Evolutionary conservation across 1,140 invertebrate species (phyloP), one percentile per base, ranked within the genome.

Genomic region (Drosophila yakuba): DNA sequence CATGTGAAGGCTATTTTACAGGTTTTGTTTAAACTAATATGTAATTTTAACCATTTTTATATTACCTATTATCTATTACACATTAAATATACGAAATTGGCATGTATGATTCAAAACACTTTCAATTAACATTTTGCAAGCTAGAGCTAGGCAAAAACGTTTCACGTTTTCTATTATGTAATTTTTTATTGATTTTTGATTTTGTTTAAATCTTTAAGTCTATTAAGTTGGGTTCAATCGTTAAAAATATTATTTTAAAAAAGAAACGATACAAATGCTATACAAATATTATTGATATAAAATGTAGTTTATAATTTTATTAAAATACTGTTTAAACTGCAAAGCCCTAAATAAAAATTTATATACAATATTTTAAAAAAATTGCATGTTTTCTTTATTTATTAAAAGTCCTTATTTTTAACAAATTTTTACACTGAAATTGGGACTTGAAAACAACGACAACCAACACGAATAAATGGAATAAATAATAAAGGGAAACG

Each of bases 1-100:
- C 62, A 82, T 85, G 79, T 86, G 74, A 90, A 90, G 82, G 86
- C 86, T 90, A 90, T 90, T 90, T 90, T 90, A 90, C 88, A 90
- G 86, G 86, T 90, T 90, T 90, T 90, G 73, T 80, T 91, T 89
- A 80, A 89, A 89, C 75, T 80, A 82, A 79, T 89, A 78, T 78
- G 66, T 89, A 89, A 74, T 78, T 56, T 45, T 72, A 78, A 54
- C 72, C 61, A 67, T 69, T 85, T 83, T 78, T 69, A 86, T 69
- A 54, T 55, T 57, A 55, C 74, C 64, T 68, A 69, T 57, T 57
- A 55, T 69, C 64, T 68, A 69, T 57, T 57, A 58, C 28, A 72
- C 52, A 57, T 39, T 54, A 67, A 52, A 57, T 39, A 57, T 60
- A 48, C 61, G 57, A 64, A 45, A 63, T 61, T 52, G 64, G 60